Evolutionary conservation across 2,797 vertebrate genomes (phyloP), one percentile per base, ranked within the genome.

Genomic region (Nasua narica): DNA sequence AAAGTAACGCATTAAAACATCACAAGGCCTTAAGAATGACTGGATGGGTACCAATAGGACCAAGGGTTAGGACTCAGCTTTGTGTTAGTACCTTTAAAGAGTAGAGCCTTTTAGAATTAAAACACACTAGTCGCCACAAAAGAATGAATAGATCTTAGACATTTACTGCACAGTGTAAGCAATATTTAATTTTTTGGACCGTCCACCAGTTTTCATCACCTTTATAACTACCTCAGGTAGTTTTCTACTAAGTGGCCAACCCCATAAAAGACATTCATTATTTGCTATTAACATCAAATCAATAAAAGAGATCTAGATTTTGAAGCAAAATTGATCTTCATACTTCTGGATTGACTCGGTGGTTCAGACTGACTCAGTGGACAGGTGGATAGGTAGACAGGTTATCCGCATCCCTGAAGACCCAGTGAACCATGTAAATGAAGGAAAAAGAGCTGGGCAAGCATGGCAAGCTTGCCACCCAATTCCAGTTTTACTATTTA

Each of bases 361-460:
- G 43, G 43, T 43, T 43, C 21, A 56, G 54, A 56, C 19, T 35
- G 89, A 81, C 60, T 93, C 40, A n/a, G 77, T 16, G 48, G 87
- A 92, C 67, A 76, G 58, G 56, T 58, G 48, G 48, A 50, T 14
- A 50, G 46, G 58, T 86, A 10, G 83, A 37, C 37, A 48, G 72
- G 81, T 87, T 54, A 87, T 46, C 69, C 69, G 27, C 27, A 16
- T 81, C 91, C 67, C 87, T 2, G 16, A 72, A 82, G 74, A 85
- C 46, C 18, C 5, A 77, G 29, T 1, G 46, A 85, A 90, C 50
- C 7, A 16, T 2, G 69, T 2, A 74, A 37, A 94, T 25, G 54
- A 79, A 70, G 89, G 87, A 92, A 95, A 78, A 90, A 96, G 77
- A 94, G 23, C 82, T 60, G 40, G 48, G 54, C 77, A 67, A 62